A percentile compares a stretch with the other conserved stretches of the same genome.
These are phyloP conservation scores for Blastobasis adustella DNA, from an alignment of 2,888 invertebrate genomes.

Conservation along the genomic window DNA sequence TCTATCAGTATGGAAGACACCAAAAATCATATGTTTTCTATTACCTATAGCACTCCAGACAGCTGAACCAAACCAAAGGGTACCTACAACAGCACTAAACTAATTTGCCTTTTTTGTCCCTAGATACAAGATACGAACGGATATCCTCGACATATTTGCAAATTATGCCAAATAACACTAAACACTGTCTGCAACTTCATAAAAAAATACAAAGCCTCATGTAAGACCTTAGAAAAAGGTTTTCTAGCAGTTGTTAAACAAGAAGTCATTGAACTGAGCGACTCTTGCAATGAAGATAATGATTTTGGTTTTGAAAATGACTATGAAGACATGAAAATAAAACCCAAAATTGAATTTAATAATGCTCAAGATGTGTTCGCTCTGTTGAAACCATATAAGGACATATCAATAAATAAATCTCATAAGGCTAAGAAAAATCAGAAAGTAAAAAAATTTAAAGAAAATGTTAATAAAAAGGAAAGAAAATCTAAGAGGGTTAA, in stretches of 20 bases:
- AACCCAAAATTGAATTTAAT: slow-evolving; percentile 21
- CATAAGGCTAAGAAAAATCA: slow-evolving; percentile 9
- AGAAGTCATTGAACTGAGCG: slow-evolving; percentile 23
- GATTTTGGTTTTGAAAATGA: slow-evolving; percentile 20
- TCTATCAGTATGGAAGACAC: too few relatives aligned
- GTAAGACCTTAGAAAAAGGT: slow-evolving; percentile 37
- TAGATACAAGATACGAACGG: slow-evolving; percentile 57
- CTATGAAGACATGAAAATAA: slow-evolving; percentile 29
- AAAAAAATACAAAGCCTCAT: slow-evolving; percentile 42
- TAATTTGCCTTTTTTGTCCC: too few relatives aligned
- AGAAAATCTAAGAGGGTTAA: slow-evolving; percentile 16
- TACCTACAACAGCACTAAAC: too few relatives aligned
- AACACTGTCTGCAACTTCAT: slow-evolving; percentile 42
- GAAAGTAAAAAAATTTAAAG: slow-evolving; percentile 4
- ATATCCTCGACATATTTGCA: slow-evolving; percentile 52
- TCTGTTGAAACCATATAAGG: slow-evolving; percentile 22
- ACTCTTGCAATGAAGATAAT: slow-evolving; percentile 15
- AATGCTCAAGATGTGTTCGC: slow-evolving; percentile 20
- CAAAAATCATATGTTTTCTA: too few relatives aligned
- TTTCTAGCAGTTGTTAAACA: slow-evolving; percentile 32
- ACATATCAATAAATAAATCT: slow-evolving; percentile 15
- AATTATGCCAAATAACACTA: slow-evolving; percentile 38
- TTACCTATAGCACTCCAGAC: too few relatives aligned
- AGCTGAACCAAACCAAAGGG: too few relatives aligned
- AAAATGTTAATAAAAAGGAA: slow-evolving; percentile 3